Evolutionary conservation across 2,113 vertebrate genomes (phyloP).

Genomic region (Picathartes gymnocephalus): DNA sequence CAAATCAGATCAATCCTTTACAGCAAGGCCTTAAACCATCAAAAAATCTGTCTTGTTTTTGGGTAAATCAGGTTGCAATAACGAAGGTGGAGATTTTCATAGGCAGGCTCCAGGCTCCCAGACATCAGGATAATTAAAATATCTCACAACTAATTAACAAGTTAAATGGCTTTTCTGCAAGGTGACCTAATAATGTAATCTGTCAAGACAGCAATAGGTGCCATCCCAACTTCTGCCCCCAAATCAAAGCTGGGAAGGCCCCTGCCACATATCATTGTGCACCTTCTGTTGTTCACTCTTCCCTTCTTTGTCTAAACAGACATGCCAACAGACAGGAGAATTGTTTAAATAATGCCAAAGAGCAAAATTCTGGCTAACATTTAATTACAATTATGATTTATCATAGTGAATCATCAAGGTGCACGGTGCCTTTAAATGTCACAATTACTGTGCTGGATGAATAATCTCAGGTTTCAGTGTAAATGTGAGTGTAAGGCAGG

Average conservation of each 20-base stretch:
- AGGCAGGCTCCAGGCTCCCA: background rate
- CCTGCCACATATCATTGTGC: background rate
- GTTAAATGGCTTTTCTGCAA: constrained; percentile 14
- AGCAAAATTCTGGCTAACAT: background rate
- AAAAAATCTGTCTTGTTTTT: background rate
- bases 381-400: background rate
- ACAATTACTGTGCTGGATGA: background rate
- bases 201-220: background rate
- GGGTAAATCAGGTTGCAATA: background rate
- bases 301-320: background rate
- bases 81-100: background rate
- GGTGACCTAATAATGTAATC: constrained; percentile 3
- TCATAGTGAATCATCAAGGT: background rate
- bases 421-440: background rate
- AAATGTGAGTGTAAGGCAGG: background rate
- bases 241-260: background rate
- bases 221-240: background rate
- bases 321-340: background rate
- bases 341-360: background rate
- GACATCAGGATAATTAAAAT: background rate
- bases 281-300: background rate
- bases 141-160: constrained; percentile 28
- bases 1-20: background rate
- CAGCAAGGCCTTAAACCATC: background rate
- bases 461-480: background rate